phyloP scores from a whole-genome alignment of 2,113 vertebrate genomes.

The human region DNA sequence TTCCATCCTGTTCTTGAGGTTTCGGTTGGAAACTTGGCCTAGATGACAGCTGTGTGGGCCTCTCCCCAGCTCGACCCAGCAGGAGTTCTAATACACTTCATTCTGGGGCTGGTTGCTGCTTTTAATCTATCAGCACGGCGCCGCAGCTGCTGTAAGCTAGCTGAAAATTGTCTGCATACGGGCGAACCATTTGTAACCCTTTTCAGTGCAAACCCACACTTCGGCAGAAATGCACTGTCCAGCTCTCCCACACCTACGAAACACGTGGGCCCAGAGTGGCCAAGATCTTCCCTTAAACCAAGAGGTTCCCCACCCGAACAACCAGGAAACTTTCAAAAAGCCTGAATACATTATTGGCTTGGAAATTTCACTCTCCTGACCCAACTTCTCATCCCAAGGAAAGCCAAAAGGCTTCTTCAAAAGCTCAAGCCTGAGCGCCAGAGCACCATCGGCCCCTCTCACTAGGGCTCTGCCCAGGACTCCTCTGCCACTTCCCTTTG shows the following conservation, averaged over 20 bases:
- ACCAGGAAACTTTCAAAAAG: neutral
- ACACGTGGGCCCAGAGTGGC: neutral
- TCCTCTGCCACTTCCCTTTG: neutral
- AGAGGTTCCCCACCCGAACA: neutral
- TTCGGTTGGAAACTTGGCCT: slow-evolving; percentile 91
- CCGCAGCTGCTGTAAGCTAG: slow-evolving; percentile 95
- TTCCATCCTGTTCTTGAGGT: slow-evolving; percentile 87
- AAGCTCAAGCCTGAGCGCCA: neutral
- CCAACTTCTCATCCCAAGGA: neutral
- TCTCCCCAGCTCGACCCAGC: slow-evolving; percentile 89
- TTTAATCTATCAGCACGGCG: slow-evolving; percentile 95
- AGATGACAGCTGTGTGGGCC: slow-evolving; percentile 93
- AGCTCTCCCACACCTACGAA: neutral
- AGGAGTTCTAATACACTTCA: slow-evolving; percentile 93
- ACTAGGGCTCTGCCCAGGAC: neutral
- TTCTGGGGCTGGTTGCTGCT: slow-evolving; percentile 93
- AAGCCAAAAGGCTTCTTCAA: neutral
- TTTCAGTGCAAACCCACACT: slow-evolving; percentile 73
- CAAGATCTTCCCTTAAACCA: neutral
- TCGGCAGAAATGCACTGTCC: slow-evolving; percentile 49
- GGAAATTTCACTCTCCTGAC: neutral
- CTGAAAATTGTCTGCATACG: slow-evolving; percentile 89
- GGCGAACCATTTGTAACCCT: slow-evolving; percentile 85
- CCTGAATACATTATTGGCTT: neutral
- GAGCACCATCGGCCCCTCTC: neutral